phyloP scores from a whole-genome alignment of 2,113 vertebrate species.

The Sphyrna mokarran region DNA sequence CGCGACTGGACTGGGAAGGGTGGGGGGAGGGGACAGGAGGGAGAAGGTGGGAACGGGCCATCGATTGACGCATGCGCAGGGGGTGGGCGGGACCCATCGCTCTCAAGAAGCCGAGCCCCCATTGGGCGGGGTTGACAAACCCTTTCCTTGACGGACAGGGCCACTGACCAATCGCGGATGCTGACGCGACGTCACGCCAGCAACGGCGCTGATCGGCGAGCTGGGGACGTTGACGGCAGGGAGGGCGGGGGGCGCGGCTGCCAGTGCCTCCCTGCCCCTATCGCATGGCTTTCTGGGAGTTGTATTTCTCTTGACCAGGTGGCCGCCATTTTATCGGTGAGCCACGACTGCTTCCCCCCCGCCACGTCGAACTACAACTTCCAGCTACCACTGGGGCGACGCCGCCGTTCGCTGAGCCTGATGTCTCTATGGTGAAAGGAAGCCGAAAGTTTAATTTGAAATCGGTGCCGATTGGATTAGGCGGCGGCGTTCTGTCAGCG shows the following conservation, averaged over 20 bases:
- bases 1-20: neutral
- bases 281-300: neutral
- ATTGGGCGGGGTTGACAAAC: neutral
- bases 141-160: neutral
- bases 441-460: constrained; percentile 30
- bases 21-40: neutral
- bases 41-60: neutral
- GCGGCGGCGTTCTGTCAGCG: neutral
- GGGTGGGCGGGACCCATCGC: neutral
- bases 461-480: neutral
- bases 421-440: constrained; percentile 26
- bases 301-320: neutral
- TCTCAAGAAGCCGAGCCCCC: too few relatives aligned
- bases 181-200: neutral
- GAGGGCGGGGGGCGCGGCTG: too few relatives aligned
- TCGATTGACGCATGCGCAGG: neutral
- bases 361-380: neutral
- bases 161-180: neutral
- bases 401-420: neutral
- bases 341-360: neutral
- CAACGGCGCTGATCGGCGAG: neutral
- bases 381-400: neutral
- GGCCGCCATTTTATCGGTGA: neutral
- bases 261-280: too few relatives aligned
- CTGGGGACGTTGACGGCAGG: neutral